Evolutionary conservation across 1,140 invertebrate genomes (phyloP).

Genomic region (Nasonia longicornis): DNA sequence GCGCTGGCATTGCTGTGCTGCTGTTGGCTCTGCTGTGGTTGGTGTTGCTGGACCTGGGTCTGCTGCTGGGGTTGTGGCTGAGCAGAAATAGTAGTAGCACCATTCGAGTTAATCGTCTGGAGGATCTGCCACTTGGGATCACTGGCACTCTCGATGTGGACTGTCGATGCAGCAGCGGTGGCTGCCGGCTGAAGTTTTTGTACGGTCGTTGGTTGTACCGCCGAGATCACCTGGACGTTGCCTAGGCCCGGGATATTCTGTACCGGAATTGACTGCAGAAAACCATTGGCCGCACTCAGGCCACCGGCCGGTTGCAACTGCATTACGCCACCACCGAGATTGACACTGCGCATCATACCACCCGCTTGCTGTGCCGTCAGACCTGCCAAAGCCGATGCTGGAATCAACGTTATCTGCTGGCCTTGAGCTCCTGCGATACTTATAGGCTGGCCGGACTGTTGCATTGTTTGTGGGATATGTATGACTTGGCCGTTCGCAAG

Average conservation of each 20-base stretch:
- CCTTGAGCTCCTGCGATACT: slow-evolving; percentile 74
- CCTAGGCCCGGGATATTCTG: slow-evolving; percentile 82
- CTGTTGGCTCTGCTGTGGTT: slow-evolving; percentile 51
- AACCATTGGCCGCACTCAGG: slow-evolving; percentile 62
- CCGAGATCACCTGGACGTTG: slow-evolving; percentile 81
- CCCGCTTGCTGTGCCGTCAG: slow-evolving; percentile 59
- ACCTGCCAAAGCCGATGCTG: slow-evolving; percentile 71
- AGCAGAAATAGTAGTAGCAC: slow-evolving; percentile 56
- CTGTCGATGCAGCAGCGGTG: slow-evolving; percentile 54
- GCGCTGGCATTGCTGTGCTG: slow-evolving; percentile 54
- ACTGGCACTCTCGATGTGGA: slow-evolving; percentile 50
- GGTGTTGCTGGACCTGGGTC: slow-evolving; percentile 2
- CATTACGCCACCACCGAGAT: slow-evolving; percentile 63
- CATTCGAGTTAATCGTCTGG: slow-evolving; percentile 69
- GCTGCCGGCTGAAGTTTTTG: slow-evolving; percentile 60
- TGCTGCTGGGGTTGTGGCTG: slow-evolving; percentile 49
- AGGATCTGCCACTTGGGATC: slow-evolving; percentile 74
- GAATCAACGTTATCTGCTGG: slow-evolving; percentile 81
- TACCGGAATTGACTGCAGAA: slow-evolving; percentile 74
- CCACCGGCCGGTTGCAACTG: slow-evolving; percentile 62
- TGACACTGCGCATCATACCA: slow-evolving; percentile 62
- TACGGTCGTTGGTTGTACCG: slow-evolving; percentile 64
- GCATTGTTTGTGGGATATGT: slow-evolving; percentile 64
- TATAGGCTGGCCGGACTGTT: slow-evolving; percentile 69
- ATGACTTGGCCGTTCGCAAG: slow-evolving; percentile 66